Base-by-base conservation (phyloP, 2,797 vertebrate species). In the Gymnoscopelus braueri region DNA sequence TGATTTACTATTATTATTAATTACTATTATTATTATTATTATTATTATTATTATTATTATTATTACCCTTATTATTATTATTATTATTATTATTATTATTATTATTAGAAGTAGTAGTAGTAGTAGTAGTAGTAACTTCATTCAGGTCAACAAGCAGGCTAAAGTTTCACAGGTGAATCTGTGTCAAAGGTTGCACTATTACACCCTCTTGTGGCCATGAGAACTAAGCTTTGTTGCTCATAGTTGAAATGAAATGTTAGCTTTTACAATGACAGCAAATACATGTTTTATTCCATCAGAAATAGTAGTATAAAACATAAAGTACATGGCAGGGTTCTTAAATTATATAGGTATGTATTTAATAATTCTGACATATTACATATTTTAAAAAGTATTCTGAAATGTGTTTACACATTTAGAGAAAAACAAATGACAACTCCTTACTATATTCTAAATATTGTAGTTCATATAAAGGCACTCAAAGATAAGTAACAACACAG, bases 151-250 rank as follows among this genome's bases (percentile, higher is more conserved):
- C 10, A 35, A 35, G 24, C 7, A 7, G 6, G 35, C 35, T 29
- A 23, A 8, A 47, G 19, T 26, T 19, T 32, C 48, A 11, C 10
- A 23, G 29, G 5, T 26, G n/a, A 14, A 15, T 15, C 48, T 1
- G 60, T 32, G 72, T 81, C 59, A 81, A 62, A 71, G 61, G 74
- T 61, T 76, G 55, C 79, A 67, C 64, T 59, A 65, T 71, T 59
- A 79, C 82, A 39, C 83, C 87, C 80, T 64, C 87, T 71, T 63
- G 85, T 90, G 90, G 84, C 10, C 7, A 12, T 12, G 2, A 48
- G 32, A 29, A 14, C 14, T 29, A 19, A 13, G 13, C 1, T 29
- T n/a, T 51, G 23, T 32, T 24, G 4, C 52, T 39, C 39, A 39
- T 7, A 39, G n/a, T 51, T 51, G n/a, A 13, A n/a, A 14, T 13